These are phyloP conservation scores for Vultur gryphus DNA, from an alignment of 2,797 vertebrate species.

Conservation along the genomic window DNA sequence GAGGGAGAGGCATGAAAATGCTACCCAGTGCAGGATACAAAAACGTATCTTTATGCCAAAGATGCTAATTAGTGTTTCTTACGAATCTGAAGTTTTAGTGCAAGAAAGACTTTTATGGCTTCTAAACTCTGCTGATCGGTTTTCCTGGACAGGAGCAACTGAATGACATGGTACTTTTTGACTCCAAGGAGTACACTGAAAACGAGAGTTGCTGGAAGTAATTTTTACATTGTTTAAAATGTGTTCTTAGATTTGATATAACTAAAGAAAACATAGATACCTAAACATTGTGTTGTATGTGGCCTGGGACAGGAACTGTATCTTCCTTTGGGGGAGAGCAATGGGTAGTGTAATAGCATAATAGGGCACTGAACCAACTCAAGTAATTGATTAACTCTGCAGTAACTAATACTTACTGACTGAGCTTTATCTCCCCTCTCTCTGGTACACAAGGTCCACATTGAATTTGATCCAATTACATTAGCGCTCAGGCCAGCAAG, in stretches of 20 bases:
- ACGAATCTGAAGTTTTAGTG: background rate
- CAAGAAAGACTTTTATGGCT: background rate
- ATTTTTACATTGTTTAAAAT: background rate
- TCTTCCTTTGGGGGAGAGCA: background rate
- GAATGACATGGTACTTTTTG: background rate
- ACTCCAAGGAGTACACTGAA: background rate
- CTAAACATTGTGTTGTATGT: background rate
- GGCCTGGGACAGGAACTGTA: background rate
- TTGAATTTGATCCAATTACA: slow-evolving; percentile 10
- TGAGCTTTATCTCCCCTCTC: background rate
- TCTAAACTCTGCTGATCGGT: background rate
- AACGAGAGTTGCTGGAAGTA: background rate
- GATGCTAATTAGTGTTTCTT: background rate
- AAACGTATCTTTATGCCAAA: background rate
- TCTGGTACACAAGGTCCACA: background rate
- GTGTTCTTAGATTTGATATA: background rate
- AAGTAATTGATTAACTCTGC: background rate
- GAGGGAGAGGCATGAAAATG: background rate
- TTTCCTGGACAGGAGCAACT: background rate
- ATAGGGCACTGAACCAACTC: background rate
- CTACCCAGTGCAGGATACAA: background rate
- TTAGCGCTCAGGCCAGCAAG: background rate
- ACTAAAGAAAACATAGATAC: background rate
- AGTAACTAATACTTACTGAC: background rate
- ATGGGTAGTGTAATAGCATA: background rate